Evolutionary conservation across 2,797 vertebrate genomes (phyloP).

Genomic region (Melanotaenia boesemani): DNA sequence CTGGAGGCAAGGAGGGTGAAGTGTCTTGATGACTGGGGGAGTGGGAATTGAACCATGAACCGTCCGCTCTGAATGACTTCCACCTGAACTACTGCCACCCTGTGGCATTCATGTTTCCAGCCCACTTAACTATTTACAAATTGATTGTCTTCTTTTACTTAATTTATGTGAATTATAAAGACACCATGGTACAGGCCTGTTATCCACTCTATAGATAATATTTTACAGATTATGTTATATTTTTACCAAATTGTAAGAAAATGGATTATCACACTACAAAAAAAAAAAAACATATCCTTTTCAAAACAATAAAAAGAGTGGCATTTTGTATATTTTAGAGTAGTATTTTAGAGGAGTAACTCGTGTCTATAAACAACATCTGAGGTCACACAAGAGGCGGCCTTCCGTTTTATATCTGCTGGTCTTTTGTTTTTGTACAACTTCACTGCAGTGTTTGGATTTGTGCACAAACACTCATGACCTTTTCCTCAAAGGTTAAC

Average conservation of each 20-base stretch:
- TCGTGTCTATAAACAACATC: background rate
- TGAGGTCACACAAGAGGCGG: background rate
- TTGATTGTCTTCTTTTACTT: background rate
- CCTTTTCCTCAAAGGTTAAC: constrained; percentile 66
- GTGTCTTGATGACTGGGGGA: no score
- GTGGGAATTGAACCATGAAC: no score
- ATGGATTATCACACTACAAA: background rate
- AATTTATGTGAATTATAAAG: background rate
- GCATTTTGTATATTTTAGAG: background rate
- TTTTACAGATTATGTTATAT: no score
- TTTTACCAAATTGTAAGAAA: background rate
- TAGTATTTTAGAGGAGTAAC: no score
- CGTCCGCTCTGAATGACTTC: no score
- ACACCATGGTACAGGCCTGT: background rate
- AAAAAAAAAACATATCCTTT: background rate
- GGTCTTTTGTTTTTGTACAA: constrained; percentile 30
- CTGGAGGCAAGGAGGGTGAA: no score
- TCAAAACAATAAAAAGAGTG: background rate
- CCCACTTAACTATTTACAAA: background rate
- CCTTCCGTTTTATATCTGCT: background rate
- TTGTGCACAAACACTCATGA: constrained; percentile 47
- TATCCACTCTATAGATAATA: no score
- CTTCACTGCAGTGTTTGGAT: constrained; percentile 35
- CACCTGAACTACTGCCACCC: no score
- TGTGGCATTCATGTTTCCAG: no score